Evolutionary conservation across 2,888 invertebrate species (phyloP).

Genomic region (Halictus quadricinctus): DNA sequence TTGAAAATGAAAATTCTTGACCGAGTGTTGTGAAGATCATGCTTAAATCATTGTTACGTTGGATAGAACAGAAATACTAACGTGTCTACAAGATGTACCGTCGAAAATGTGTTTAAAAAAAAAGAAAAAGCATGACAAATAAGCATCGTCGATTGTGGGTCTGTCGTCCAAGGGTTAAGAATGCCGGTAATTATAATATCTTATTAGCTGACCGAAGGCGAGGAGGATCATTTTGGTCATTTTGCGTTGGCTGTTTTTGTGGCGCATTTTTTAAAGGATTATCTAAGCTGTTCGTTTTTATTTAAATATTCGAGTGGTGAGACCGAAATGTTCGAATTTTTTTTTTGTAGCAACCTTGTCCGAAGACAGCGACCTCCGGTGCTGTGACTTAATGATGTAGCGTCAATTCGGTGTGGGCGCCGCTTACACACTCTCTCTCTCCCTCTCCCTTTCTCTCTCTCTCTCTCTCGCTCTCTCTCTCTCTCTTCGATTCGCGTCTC

Average conservation of each 20-base stretch:
- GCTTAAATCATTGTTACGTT: not conserved
- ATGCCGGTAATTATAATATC: not conserved
- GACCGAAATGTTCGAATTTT: conserved; percentile 30
- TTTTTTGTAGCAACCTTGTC: conserved; percentile 56
- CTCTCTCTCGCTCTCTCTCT: conserved; percentile 27
- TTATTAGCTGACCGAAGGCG: not conserved
- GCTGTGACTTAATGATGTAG: conserved; percentile 63
- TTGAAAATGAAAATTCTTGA: too few species aligned
- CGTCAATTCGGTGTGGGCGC: conserved; percentile 76
- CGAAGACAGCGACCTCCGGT: conserved; percentile 62
- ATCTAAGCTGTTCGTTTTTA: conserved; percentile 5
- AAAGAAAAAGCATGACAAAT: not conserved
- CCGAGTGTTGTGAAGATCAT: too few species aligned
- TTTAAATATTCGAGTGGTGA: conserved; percentile 18
- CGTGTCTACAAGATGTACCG: not conserved
- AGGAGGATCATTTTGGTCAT: not conserved
- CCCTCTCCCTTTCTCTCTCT: conserved; percentile 32
- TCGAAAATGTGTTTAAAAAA: not conserved
- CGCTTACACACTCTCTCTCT: conserved; percentile 58
- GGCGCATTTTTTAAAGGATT: conserved; percentile 12
- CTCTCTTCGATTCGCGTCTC: conserved; percentile 13
- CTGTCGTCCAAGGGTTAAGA: not conserved
- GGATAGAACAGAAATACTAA: not conserved
- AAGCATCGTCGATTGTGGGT: not conserved
- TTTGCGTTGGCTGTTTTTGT: not conserved